These are phyloP conservation scores for Sarcophaga variegata DNA, from an alignment of 2,888 invertebrate species.

Conservation along the genomic window DNA sequence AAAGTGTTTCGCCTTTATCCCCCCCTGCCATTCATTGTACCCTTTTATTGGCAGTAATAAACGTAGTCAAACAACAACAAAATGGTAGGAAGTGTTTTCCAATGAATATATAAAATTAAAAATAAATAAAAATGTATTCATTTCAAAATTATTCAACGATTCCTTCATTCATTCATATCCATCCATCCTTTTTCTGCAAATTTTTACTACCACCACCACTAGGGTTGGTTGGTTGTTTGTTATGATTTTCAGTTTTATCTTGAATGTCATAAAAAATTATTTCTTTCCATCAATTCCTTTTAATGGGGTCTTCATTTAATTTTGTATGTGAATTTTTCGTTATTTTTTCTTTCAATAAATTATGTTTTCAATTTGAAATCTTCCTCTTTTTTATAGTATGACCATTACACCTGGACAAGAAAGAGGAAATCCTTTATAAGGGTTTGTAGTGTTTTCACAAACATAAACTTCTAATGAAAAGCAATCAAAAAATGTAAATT, in stretches of 20 bases:
- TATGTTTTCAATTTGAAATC: not conserved
- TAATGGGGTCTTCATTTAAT: not conserved
- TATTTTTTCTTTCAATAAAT: not conserved
- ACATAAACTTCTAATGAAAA: too few species aligned
- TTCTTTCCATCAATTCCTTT: not conserved
- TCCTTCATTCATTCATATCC: not conserved
- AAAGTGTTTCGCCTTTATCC: not conserved
- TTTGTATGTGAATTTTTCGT: not conserved
- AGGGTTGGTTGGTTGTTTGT: too few species aligned
- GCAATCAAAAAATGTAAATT: too few species aligned
- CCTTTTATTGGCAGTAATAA: slow-evolving; percentile 34
- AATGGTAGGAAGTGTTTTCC: slow-evolving; percentile 47
- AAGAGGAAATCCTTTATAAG: too few species aligned
- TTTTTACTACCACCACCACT: too few species aligned
- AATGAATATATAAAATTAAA: slow-evolving; percentile 63
- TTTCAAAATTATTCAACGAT: slow-evolving; percentile 20
- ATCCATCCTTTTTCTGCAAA: not conserved
- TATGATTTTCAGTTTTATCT: slow-evolving; percentile 17
- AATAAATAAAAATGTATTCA: slow-evolving; percentile 51
- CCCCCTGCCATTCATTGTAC: slow-evolving; percentile 4
- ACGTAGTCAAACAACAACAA: slow-evolving; percentile 24
- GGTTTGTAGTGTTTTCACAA: too few species aligned
- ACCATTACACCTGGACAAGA: not conserved
- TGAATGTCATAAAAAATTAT: slow-evolving; percentile 47
- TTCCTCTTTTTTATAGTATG: not conserved